Evolutionary conservation across 2,888 invertebrate species (phyloP).

Genomic region (Lathronympha strigana): DNA sequence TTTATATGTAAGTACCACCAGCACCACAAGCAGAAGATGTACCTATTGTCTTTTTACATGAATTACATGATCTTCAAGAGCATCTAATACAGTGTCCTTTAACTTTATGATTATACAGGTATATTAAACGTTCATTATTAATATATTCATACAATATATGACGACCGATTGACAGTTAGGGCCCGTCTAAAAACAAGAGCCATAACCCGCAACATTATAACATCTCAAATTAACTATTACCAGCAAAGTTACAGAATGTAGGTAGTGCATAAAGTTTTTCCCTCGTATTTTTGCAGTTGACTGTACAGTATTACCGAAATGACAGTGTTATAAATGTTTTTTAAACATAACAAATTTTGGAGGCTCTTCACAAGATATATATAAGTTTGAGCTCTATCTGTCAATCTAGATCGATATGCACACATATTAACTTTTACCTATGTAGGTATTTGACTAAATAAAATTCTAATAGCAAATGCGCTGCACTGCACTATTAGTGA

Average conservation of each 20-base stretch:
- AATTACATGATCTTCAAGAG: constrained; percentile 30
- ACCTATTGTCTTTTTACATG: constrained; percentile 23
- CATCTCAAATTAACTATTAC: too few relatives aligned
- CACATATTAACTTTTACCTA: constrained; percentile 8
- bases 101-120: constrained; percentile 12
- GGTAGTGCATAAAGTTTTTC: too few relatives aligned
- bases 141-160: too few relatives aligned
- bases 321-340: too few relatives aligned
- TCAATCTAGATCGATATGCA: constrained; percentile 11
- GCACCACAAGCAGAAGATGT: constrained; percentile 32
- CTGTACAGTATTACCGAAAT: too few relatives aligned
- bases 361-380: too few relatives aligned
- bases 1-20: constrained; percentile 27
- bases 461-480: neutral
- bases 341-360: too few relatives aligned
- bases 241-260: too few relatives aligned
- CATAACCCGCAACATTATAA: neutral
- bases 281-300: too few relatives aligned
- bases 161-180: constrained; percentile 2
- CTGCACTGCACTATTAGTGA: neutral
- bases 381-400: neutral
- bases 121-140: constrained; percentile 3
- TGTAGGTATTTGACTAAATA: constrained; percentile 21
- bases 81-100: constrained; percentile 27
- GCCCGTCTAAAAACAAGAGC: neutral